These are phyloP conservation scores for Diorhabda elongata DNA, from an alignment of 1,140 invertebrate genomes.

Conservation along the genomic window DNA sequence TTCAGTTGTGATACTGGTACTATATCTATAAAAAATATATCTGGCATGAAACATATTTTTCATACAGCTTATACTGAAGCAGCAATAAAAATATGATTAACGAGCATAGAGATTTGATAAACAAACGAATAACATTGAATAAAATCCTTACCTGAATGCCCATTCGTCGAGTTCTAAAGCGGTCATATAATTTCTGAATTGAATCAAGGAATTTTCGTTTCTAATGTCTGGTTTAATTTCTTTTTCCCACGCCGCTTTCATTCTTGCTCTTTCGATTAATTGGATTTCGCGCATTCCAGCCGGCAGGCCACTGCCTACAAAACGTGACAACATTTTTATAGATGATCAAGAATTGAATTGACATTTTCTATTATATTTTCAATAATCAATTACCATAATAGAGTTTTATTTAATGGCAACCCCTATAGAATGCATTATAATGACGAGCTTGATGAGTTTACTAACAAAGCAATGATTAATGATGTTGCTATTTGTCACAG, in stretches of 20 bases:
- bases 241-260: constrained; percentile 56
- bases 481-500: too few relatives aligned
- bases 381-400: too few relatives aligned
- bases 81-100: not conserved
- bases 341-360: too few relatives aligned
- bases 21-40: too few relatives aligned
- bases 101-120: not conserved
- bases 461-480: too few relatives aligned
- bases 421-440: too few relatives aligned
- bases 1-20: too few relatives aligned
- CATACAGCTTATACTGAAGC: not conserved
- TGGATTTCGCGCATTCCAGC: constrained; percentile 60
- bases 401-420: too few relatives aligned
- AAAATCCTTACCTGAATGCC: constrained; percentile 55
- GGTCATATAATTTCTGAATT: constrained; percentile 54
- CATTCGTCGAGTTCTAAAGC: constrained; percentile 63
- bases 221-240: constrained; percentile 41
- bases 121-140: not conserved
- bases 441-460: too few relatives aligned
- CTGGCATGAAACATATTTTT: not conserved
- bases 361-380: too few relatives aligned
- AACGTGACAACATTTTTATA: not conserved
- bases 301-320: constrained; percentile 52
- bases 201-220: constrained; percentile 50
- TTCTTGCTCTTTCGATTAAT: constrained; percentile 59